These are phyloP conservation scores for Malurus splendens DNA, from an alignment of 2,797 vertebrate species.

Conservation along the genomic window DNA sequence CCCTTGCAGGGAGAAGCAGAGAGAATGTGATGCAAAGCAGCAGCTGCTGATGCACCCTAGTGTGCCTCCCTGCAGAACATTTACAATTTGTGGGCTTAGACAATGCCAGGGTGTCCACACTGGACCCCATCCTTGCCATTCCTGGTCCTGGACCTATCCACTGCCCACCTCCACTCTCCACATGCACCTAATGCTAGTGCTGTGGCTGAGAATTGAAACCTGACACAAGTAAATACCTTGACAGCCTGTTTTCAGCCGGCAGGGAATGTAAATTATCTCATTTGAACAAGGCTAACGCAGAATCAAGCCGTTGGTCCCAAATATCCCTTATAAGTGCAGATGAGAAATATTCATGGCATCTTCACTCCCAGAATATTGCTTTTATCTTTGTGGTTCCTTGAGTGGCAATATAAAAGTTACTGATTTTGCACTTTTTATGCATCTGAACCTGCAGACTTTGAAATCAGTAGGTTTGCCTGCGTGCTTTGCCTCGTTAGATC, in stretches of 20 bases:
- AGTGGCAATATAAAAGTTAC: constrained; percentile 59
- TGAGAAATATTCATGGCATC: constrained; percentile 58
- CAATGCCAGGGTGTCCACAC: rapidly evolving
- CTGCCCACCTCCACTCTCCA: neutral
- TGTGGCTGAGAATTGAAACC: neutral
- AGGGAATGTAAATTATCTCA: constrained; percentile 51
- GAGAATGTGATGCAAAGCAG: neutral
- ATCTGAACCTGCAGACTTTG: constrained; percentile 45
- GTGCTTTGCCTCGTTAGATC: constrained; percentile 35
- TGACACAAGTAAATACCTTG: constrained; percentile 33
- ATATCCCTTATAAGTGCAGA: constrained; percentile 57
- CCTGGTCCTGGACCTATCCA: neutral
- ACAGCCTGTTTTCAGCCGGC: neutral
- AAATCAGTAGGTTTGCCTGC: constrained; percentile 41
- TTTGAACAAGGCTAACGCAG: constrained; percentile 27
- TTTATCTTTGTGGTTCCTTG: constrained; percentile 61
- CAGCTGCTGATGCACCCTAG: neutral
- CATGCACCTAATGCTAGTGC: neutral
- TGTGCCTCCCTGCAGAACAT: neutral
- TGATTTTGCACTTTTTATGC: constrained; percentile 58
- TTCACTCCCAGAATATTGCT: constrained; percentile 48
- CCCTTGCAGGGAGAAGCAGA: neutral
- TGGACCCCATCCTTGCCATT: neutral
- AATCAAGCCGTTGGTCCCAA: constrained; percentile 39
- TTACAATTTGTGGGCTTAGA: neutral